Conservation (phyloP, 1,140 invertebrate genomes). For the Polyergus mexicanus region DNA sequence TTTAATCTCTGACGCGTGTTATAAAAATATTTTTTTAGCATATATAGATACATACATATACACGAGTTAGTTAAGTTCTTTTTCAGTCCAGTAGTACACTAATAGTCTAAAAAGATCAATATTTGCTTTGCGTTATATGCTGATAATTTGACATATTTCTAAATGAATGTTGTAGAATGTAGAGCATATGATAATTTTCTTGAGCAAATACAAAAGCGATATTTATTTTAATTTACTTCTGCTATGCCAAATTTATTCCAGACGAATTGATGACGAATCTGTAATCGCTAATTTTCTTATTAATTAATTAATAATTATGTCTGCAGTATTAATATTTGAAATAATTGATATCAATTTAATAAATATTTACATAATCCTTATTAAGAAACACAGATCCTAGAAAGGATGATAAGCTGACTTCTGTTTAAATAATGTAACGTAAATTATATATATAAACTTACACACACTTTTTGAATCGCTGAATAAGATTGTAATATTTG, state of each 20-base stretch:
- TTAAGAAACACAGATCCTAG: conserved; percentile 12
- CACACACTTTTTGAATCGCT: no score
- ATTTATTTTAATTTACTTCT: background rate
- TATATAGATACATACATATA: background rate
- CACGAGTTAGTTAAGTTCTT: no score
- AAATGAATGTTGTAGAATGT: no score
- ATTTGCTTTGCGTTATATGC: background rate
- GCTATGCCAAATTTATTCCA: background rate
- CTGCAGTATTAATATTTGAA: background rate
- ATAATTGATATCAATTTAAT: no score
- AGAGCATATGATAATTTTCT: background rate
- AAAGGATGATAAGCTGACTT: no score
- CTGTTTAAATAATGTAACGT: background rate
- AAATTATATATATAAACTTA: no score
- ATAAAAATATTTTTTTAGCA: background rate
- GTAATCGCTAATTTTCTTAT: background rate
- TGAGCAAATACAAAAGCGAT: background rate
- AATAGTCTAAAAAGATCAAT: background rate
- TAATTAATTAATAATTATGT: background rate
- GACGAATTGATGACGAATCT: no score
- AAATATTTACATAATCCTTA: background rate
- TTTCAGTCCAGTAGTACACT: background rate
- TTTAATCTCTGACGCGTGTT: background rate
- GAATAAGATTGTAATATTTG: no score
- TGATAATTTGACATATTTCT: no score